phyloP scores from a whole-genome alignment of 2,797 vertebrate genomes.

The Coluber constrictor region DNA sequence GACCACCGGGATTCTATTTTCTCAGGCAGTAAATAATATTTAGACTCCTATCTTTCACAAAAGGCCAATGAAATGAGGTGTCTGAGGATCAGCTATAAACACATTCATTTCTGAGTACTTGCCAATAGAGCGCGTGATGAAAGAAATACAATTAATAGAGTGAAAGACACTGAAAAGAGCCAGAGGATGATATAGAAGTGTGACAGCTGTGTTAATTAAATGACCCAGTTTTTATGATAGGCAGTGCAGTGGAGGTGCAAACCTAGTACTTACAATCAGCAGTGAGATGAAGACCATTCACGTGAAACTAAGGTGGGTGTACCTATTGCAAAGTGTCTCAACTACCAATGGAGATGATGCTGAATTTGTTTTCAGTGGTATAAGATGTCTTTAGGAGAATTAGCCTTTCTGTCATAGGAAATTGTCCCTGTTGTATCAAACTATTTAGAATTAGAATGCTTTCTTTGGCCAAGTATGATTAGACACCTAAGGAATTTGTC shows the following conservation, averaged over 20 bases:
- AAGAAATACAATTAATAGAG: conserved; percentile 15
- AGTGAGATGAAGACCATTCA: neutral
- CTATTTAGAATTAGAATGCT: neutral
- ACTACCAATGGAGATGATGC: neutral
- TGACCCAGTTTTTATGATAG: neutral
- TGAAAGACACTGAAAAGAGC: neutral
- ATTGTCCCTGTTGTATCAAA: neutral
- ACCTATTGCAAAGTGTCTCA: neutral
- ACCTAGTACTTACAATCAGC: neutral
- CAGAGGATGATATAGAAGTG: neutral
- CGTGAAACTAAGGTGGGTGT: neutral
- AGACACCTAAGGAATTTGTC: neutral
- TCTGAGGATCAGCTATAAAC: conserved; percentile 1
- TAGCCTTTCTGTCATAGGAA: neutral
- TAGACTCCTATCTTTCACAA: conserved; percentile 8
- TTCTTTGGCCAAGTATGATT: neutral
- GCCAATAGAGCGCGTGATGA: neutral
- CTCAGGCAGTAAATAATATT: conserved; percentile 19
- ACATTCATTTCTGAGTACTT: neutral
- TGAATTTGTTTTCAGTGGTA: neutral
- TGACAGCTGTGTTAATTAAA: neutral
- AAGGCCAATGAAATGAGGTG: conserved; percentile 8
- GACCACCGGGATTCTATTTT: conserved; percentile 20
- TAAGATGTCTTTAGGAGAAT: neutral
- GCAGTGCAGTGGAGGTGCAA: neutral